These are phyloP conservation scores for Gymnogyps californianus DNA, from an alignment of 2,113 vertebrate genomes.

Conservation along the genomic window DNA sequence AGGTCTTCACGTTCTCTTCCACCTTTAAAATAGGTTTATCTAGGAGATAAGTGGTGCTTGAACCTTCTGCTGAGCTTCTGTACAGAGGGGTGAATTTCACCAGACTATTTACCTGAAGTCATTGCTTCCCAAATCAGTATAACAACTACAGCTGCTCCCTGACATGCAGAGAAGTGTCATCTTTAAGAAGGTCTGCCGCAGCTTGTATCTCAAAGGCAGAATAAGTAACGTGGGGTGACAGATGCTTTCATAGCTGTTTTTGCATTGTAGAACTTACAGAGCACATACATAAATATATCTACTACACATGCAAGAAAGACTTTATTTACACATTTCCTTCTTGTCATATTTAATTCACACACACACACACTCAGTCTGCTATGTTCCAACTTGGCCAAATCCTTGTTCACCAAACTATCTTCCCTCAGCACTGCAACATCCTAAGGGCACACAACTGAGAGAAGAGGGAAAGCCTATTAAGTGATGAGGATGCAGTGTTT, in stretches of 20 bases:
- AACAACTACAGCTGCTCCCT: slow-evolving; percentile 20
- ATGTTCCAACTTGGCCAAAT: slow-evolving; percentile 26
- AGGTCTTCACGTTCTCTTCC: background rate
- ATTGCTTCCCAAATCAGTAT: background rate
- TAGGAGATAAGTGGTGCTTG: background rate
- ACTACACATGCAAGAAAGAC: slow-evolving; percentile 24
- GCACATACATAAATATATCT: slow-evolving; percentile 46
- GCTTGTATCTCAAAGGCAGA: slow-evolving; percentile 37
- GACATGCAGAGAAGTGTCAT: background rate
- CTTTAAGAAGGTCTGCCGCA: slow-evolving; percentile 2
- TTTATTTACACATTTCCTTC: slow-evolving; percentile 56
- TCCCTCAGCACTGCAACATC: slow-evolving; percentile 30
- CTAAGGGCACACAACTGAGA: slow-evolving; percentile 37
- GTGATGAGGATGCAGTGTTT: slow-evolving; percentile 46
- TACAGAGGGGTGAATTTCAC: background rate
- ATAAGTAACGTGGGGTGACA: slow-evolving; percentile 33
- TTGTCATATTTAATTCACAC: slow-evolving; percentile 57
- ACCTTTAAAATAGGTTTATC: background rate
- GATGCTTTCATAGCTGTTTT: slow-evolving; percentile 55
- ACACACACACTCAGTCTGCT: background rate
- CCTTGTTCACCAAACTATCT: slow-evolving; percentile 51
- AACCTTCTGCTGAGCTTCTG: background rate
- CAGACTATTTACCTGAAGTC: background rate
- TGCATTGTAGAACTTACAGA: slow-evolving; percentile 35
- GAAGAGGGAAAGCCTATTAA: slow-evolving; percentile 55